A percentile compares a stretch with the other conserved stretches of the same genome.
These are phyloP conservation scores for Python bivittatus DNA, from an alignment of 2,113 vertebrate species.

Conservation along the genomic window DNA sequence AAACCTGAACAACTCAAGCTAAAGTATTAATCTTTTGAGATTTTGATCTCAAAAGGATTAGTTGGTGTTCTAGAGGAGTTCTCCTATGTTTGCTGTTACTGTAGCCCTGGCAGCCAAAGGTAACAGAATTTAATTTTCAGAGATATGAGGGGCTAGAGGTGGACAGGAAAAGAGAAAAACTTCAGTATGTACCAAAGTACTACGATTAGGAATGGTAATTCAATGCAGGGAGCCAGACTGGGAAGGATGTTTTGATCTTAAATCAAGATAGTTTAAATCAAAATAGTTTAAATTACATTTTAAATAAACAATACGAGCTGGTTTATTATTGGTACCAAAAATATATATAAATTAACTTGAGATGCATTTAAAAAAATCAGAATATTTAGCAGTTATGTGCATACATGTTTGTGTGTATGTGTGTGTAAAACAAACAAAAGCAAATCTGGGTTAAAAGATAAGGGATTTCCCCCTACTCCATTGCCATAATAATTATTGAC, in stretches of 20 bases:
- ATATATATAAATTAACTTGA: background rate
- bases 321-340: background rate
- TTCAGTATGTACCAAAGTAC: background rate
- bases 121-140: background rate
- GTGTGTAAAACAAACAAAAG: background rate
- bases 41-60: too few relatives aligned
- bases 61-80: background rate
- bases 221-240: background rate
- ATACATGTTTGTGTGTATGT: background rate
- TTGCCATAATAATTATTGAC: background rate
- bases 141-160: background rate
- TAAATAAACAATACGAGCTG: background rate
- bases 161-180: background rate
- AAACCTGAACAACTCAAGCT: too few relatives aligned
- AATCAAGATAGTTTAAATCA: background rate
- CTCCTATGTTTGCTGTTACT: background rate
- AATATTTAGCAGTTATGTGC: background rate
- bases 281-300: background rate
- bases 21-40: too few relatives aligned
- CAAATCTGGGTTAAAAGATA: background rate
- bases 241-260: background rate
- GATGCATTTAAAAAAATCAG: background rate
- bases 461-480: background rate
- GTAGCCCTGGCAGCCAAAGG: background rate
- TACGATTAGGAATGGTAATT: background rate